Conservation (phyloP, 2,797 vertebrate genomes). For the Graptemys geographica region DNA sequence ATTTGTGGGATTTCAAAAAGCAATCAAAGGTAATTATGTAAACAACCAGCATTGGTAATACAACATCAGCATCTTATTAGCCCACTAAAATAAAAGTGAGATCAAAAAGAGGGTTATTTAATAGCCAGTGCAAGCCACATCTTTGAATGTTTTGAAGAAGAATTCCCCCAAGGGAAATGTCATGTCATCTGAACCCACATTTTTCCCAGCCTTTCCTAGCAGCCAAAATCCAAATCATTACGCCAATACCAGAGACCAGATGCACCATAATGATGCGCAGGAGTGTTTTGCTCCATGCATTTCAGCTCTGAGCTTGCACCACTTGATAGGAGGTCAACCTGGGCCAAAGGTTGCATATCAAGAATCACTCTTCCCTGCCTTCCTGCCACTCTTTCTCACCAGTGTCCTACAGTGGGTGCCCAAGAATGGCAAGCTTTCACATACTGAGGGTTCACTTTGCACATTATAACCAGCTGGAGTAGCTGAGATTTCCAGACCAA, state of each 20-base stretch:
- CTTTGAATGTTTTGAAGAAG: slow-evolving; percentile 50
- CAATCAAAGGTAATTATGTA: slow-evolving; percentile 64
- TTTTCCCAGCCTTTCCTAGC: slow-evolving; percentile 19
- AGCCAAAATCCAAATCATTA: slow-evolving; percentile 2
- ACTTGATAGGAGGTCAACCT: background rate
- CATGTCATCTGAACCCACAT: background rate
- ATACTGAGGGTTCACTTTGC: background rate
- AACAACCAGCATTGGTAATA: slow-evolving; percentile 49
- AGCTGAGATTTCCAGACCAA: background rate
- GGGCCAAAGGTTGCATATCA: background rate
- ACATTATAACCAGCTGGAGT: background rate
- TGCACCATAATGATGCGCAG: background rate
- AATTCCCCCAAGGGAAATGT: slow-evolving; percentile 39
- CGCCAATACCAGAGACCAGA: background rate
- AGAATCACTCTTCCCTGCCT: background rate
- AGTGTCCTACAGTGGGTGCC: background rate
- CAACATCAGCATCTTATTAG: slow-evolving; percentile 62
- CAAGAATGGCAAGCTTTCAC: background rate
- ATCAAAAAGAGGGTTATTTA: slow-evolving; percentile 50
- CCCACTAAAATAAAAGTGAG: slow-evolving; percentile 48
- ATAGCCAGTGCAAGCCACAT: slow-evolving; percentile 27
- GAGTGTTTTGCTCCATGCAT: background rate
- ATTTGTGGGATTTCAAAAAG: slow-evolving; percentile 40
- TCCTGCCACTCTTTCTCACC: background rate
- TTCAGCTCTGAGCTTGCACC: slow-evolving; percentile 8